Evolutionary conservation across 2,113 vertebrate genomes (phyloP).

Genomic region (Epinephelus fuscoguttatus): DNA sequence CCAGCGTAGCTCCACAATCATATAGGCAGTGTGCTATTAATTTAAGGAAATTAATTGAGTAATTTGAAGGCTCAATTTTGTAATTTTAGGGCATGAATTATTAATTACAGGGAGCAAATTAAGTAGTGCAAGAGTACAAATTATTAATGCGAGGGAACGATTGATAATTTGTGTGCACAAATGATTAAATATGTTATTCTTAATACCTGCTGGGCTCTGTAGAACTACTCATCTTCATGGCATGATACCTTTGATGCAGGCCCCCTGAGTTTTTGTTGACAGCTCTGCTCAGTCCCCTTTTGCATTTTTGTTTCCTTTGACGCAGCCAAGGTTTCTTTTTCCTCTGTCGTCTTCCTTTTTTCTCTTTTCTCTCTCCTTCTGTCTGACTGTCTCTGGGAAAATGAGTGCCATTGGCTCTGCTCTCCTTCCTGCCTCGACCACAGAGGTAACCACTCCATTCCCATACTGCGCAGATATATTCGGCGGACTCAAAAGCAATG

Average conservation of each 20-base stretch:
- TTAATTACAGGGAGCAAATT: conserved; percentile 47
- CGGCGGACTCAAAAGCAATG: conserved; percentile 49
- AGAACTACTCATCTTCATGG: conserved; percentile 1
- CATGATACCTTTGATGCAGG: conserved; percentile 24
- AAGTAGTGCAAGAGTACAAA: conserved; percentile 27
- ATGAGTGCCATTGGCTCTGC: conserved; percentile 19
- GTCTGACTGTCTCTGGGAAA: conserved; percentile 21
- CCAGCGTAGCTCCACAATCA: background rate
- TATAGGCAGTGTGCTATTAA: conserved; percentile 9
- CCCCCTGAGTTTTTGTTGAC: conserved; percentile 32
- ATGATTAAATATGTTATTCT: conserved; percentile 31
- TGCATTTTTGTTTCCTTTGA: conserved; percentile 52
- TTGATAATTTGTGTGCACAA: conserved; percentile 29
- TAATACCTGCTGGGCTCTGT: conserved; percentile 25
- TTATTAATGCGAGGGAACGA: conserved; percentile 31
- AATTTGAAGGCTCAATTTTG: conserved; percentile 32
- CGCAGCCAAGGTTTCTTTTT: conserved; percentile 23
- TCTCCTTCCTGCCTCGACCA: conserved; percentile 41
- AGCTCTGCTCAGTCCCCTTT: conserved; percentile 43
- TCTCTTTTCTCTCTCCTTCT: background rate
- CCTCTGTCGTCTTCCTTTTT: background rate
- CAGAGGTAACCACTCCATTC: conserved; percentile 43
- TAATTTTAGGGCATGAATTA: conserved; percentile 49
- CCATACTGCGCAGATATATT: conserved; percentile 27
- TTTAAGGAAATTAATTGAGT: conserved; percentile 34